phyloP scores from a whole-genome alignment of 1,140 invertebrate genomes.

The Homalodisca vitripennis region DNA sequence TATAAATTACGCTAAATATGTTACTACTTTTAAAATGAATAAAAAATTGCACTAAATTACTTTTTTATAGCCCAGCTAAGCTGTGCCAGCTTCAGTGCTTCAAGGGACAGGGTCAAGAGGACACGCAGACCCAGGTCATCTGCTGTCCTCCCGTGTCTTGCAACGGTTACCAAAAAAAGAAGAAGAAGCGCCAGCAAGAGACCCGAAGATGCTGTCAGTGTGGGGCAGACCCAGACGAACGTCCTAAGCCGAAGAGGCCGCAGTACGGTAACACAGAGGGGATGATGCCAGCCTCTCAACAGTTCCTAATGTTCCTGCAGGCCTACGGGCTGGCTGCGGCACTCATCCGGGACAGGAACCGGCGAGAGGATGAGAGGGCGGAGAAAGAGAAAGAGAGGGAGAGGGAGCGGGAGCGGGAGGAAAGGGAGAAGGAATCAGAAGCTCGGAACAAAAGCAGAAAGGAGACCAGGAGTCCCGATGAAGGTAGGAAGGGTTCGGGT shows the following conservation, averaged over 20 bases:
- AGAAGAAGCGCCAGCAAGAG: neutral
- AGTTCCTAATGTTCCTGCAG: slow-evolving; percentile 24
- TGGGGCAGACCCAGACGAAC: neutral
- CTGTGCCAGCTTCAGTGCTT: slow-evolving; percentile 5
- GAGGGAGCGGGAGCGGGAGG: neutral
- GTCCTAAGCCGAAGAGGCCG: neutral
- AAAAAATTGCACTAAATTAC: too few species aligned
- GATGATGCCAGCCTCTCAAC: slow-evolving; percentile 12
- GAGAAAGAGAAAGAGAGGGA: slow-evolving; percentile 3
- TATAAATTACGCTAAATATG: too few species aligned
- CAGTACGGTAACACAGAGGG: neutral
- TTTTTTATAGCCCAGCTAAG: neutral
- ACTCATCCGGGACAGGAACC: slow-evolving; percentile 5
- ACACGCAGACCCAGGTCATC: neutral
- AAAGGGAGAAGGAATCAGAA: neutral
- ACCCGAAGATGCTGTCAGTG: neutral
- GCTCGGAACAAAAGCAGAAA: neutral
- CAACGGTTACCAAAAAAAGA: neutral
- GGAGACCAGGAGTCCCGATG: neutral
- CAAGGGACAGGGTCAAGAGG: neutral
- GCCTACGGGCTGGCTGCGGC: slow-evolving; percentile 9
- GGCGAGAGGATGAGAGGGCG: neutral
- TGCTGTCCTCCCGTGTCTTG: slow-evolving; percentile 9
- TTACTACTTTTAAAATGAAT: too few species aligned
- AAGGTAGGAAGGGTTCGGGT: neutral